Percentiles rank a stretch among this genome's conserved stretches.
Evolutionary conservation across 2,113 vertebrate species (phyloP).

Genomic region (Salvelinus sp.): DNA sequence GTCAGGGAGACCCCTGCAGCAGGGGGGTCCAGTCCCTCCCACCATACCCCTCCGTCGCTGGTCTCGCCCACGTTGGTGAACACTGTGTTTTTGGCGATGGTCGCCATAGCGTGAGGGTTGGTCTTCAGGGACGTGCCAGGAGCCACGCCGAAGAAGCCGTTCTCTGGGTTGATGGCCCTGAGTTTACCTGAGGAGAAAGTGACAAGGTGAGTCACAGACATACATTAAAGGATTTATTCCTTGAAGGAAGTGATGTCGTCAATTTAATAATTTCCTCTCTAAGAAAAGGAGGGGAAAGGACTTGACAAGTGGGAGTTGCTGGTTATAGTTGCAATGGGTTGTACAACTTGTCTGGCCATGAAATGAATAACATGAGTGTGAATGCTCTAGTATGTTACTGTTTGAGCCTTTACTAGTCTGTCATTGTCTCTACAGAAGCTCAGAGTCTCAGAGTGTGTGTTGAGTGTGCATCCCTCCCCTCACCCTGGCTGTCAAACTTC

Average conservation of each 20-base stretch:
- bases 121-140: slow-evolving; percentile 93
- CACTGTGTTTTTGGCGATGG: slow-evolving; percentile 88
- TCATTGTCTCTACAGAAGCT: too few species aligned
- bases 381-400: too few species aligned
- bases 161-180: slow-evolving; percentile 97
- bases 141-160: slow-evolving; percentile 95
- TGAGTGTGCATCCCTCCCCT: slow-evolving; percentile 13
- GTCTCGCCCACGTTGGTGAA: slow-evolving; percentile 96
- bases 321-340: not conserved
- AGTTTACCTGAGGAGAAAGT: slow-evolving; percentile 78
- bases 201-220: not conserved
- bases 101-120: slow-evolving; percentile 93
- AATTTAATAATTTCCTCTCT: too few species aligned
- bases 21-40: slow-evolving; percentile 90
- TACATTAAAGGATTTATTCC: too few species aligned
- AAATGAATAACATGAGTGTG: too few species aligned
- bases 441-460: slow-evolving; percentile 64
- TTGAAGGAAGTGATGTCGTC: too few species aligned
- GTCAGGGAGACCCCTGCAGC: slow-evolving; percentile 77
- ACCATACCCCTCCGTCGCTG: slow-evolving; percentile 89
- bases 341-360: not conserved
- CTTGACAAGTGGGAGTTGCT: not conserved
- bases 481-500: slow-evolving; percentile 94
- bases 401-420: too few species aligned
- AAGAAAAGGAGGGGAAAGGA: too few species aligned